These are phyloP conservation scores for Steinernema hermaphroditum DNA, from an alignment of 2,888 invertebrate species.

Conservation along the genomic window DNA sequence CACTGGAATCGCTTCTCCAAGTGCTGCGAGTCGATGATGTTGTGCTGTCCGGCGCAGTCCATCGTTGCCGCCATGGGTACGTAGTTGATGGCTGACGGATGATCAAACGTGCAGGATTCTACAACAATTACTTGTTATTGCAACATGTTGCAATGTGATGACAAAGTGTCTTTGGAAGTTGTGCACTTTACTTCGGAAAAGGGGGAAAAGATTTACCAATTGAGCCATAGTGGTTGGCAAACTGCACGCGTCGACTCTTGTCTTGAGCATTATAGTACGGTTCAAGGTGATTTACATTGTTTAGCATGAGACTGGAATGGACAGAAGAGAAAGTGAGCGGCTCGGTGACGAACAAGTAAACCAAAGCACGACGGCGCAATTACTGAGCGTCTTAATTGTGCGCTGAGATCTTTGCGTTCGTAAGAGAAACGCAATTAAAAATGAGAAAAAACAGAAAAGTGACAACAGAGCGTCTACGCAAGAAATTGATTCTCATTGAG, in stretches of 20 bases:
- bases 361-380: slow-evolving; percentile 1
- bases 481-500: too few species aligned
- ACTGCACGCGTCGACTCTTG: slow-evolving; percentile 5
- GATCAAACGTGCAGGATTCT: slow-evolving; percentile 8
- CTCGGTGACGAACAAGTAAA: background rate
- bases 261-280: background rate
- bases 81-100: slow-evolving; percentile 33
- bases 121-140: slow-evolving; percentile 3
- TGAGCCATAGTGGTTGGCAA: slow-evolving; percentile 3
- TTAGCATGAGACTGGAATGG: slow-evolving; percentile 11
- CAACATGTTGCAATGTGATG: background rate
- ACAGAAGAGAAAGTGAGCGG: background rate
- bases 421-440: background rate
- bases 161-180: slow-evolving; percentile 1
- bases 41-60: slow-evolving; percentile 70
- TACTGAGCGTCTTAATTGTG: background rate
- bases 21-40: background rate
- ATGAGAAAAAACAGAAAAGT: background rate
- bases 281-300: background rate
- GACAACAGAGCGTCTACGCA: background rate
- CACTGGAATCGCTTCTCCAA: slow-evolving; percentile 48
- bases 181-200: background rate
- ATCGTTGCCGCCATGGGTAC: slow-evolving; percentile 34
- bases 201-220: background rate
- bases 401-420: background rate